Percentiles rank a stretch among this genome's conserved stretches.
Evolutionary conservation across 2,888 invertebrate genomes (phyloP).

Genomic region (Crocallis elinguaria): DNA sequence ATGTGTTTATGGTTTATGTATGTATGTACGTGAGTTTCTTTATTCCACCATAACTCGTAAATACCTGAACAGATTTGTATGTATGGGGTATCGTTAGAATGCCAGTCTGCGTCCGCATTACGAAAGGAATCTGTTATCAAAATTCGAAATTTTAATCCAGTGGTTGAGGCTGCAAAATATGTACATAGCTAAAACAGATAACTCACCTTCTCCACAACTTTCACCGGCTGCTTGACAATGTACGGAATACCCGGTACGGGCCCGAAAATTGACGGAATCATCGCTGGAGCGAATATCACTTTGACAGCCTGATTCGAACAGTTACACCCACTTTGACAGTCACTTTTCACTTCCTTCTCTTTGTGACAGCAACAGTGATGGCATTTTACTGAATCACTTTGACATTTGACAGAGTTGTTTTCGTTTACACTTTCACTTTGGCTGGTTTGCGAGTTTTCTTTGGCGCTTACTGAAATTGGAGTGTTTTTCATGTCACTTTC

Average conservation of each 20-base stretch:
- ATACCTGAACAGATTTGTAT: no score
- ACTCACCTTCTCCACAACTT: conserved; percentile 65
- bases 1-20: no score
- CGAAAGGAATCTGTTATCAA: no score
- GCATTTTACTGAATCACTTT: conserved; percentile 39
- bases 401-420: neutral
- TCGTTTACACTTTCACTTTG: conserved; percentile 5
- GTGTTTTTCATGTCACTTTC: conserved; percentile 25
- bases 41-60: no score
- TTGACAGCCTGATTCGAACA: conserved; percentile 63
- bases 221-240: conserved; percentile 58
- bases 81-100: no score
- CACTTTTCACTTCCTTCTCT: conserved; percentile 16
- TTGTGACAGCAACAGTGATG: conserved; percentile 32
- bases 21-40: no score
- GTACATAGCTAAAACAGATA: no score
- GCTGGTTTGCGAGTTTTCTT: conserved; percentile 4
- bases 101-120: no score
- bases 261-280: conserved; percentile 73
- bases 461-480: neutral
- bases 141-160: no score
- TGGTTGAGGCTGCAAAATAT: no score
- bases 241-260: conserved; percentile 66
- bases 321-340: conserved; percentile 41
- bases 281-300: conserved; percentile 74